Conservation (phyloP, 2,797 vertebrate species). For the Arrhamphus sclerolepis region DNA sequence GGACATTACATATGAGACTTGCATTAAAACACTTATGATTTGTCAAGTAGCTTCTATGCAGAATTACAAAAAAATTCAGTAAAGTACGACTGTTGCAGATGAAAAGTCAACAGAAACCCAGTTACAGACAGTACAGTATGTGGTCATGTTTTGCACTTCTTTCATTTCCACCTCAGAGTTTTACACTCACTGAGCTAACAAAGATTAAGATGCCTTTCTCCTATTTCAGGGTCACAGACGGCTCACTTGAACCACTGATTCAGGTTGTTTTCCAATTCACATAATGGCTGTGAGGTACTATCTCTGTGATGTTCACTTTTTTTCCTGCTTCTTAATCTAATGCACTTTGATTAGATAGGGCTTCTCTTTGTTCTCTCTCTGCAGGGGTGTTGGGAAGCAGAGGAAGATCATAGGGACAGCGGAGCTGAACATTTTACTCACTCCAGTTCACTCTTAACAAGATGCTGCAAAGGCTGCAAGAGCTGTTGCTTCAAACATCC, state of each 20-base stretch:
- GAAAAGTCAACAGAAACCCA: slow-evolving; percentile 15
- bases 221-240: slow-evolving; percentile 67
- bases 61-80: neutral
- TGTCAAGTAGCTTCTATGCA: too few species aligned
- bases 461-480: slow-evolving; percentile 35
- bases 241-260: slow-evolving; percentile 73
- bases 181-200: slow-evolving; percentile 52
- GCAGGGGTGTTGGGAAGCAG: slow-evolving; percentile 59
- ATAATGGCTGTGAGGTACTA: slow-evolving; percentile 60
- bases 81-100: neutral
- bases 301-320: slow-evolving; percentile 72
- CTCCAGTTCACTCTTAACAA: slow-evolving; percentile 69
- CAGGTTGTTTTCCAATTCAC: slow-evolving; percentile 71
- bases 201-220: slow-evolving; percentile 73
- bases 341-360: slow-evolving; percentile 77
- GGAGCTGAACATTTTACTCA: slow-evolving; percentile 70
- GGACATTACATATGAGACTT: too few species aligned
- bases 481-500: slow-evolving; percentile 56
- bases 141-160: slow-evolving; percentile 23
- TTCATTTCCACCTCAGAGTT: slow-evolving; percentile 39
- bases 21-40: too few species aligned
- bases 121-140: slow-evolving; percentile 4
- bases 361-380: slow-evolving; percentile 78
- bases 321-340: slow-evolving; percentile 71
- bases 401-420: slow-evolving; percentile 70